These are phyloP conservation scores for Todiramphus saurophagus DNA, from an alignment of 2,113 vertebrate species.

Conservation along the genomic window DNA sequence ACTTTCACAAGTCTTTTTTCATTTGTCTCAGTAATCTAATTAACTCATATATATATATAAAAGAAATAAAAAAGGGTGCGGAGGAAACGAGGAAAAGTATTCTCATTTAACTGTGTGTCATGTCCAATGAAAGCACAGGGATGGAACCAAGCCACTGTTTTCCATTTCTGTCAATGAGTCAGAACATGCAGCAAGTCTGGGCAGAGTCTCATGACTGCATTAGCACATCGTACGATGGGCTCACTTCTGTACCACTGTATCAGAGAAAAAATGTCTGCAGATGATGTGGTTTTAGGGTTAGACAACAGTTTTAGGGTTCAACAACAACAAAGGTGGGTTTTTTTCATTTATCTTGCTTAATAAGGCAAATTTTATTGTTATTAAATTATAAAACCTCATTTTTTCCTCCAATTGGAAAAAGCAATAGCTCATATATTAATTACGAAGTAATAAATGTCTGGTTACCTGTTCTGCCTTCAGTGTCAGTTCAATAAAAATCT, in stretches of 20 bases:
- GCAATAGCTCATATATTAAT: neutral
- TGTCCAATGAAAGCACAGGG: neutral
- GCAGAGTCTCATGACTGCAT: constrained; percentile 20
- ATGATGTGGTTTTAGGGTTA: neutral
- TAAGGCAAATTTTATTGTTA: constrained; percentile 26
- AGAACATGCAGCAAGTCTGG: constrained; percentile 15
- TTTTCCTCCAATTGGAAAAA: neutral
- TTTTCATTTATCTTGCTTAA: neutral
- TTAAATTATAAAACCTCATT: neutral
- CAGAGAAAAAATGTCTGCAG: neutral
- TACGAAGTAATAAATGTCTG: neutral
- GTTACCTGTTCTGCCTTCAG: constrained; percentile 97
- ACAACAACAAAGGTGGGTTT: neutral
- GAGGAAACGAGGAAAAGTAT: neutral
- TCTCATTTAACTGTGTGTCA: neutral
- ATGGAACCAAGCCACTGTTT: neutral
- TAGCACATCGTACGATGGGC: neutral
- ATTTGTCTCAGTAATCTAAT: neutral
- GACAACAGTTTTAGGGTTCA: neutral
- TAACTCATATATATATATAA: neutral
- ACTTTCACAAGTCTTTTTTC: neutral
- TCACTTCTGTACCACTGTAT: neutral
- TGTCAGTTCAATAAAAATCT: constrained; percentile 98
- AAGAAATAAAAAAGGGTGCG: neutral
- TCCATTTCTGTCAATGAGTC: constrained; percentile 53